Percentiles rank a stretch among this genome's conserved stretches.
Evolutionary conservation across 2,797 vertebrate species (phyloP).

Genomic region (Tokudaia tokunoshimensis): DNA sequence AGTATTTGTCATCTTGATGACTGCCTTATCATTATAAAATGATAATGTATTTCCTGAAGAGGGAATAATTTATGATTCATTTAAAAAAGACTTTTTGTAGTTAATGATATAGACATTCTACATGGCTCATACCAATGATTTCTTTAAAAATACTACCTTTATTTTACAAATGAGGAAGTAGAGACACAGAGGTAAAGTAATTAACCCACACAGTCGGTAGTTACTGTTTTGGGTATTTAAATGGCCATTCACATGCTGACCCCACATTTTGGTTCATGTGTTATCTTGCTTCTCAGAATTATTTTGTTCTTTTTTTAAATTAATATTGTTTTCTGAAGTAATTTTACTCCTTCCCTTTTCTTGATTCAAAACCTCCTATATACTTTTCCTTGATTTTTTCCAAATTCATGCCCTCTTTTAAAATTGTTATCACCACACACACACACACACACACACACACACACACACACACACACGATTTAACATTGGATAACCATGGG

Average conservation of each 20-base stretch:
- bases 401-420: not conserved
- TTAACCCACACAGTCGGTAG: not conserved
- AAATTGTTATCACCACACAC: not conserved
- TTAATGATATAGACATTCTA: not conserved
- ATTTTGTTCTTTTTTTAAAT: not conserved
- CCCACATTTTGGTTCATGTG: not conserved
- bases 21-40: not conserved
- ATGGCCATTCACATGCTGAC: not conserved
- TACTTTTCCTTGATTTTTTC: not conserved
- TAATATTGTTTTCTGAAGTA: not conserved
- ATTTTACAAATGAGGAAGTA: not conserved
- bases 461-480: not conserved
- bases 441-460: not conserved
- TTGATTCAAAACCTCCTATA: not conserved
- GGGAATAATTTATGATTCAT: not conserved
- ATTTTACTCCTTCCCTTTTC: not conserved
- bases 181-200: no score
- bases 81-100: not conserved
- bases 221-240: not conserved
- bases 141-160: not conserved
- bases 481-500: not conserved
- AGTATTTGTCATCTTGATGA: not conserved
- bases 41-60: conserved; percentile 4
- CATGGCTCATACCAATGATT: conserved; percentile 9
- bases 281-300: not conserved